These are phyloP conservation scores for Thrips palmi DNA, from an alignment of 1,140 invertebrate genomes.

Conservation along the genomic window DNA sequence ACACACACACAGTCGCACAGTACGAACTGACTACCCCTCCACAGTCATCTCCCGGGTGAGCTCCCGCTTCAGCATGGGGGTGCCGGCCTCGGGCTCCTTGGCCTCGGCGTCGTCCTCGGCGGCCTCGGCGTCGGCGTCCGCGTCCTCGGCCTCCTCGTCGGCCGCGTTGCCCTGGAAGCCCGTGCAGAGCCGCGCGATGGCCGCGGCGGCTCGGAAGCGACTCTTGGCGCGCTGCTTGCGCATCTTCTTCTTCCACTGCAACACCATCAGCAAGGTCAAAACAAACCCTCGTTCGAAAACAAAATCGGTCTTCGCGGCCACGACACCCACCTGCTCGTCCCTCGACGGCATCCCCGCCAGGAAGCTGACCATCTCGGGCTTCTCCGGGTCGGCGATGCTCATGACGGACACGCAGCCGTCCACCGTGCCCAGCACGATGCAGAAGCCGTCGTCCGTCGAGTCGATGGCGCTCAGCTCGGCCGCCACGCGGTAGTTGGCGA, in stretches of 20 bases:
- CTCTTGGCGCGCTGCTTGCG: constrained; percentile 42
- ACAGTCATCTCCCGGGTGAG: too few species aligned
- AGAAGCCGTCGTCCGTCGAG: constrained; percentile 61
- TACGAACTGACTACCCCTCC: too few species aligned
- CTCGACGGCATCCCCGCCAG: constrained; percentile 46
- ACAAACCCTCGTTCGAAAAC: constrained; percentile 2
- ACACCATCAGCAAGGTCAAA: constrained; percentile 14
- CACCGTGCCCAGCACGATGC: constrained; percentile 72
- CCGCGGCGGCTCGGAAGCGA: constrained; percentile 43
- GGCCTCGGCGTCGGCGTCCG: too few species aligned
- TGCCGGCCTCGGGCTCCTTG: too few species aligned
- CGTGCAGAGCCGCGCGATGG: constrained; percentile 26
- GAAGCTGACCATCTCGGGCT: constrained; percentile 41
- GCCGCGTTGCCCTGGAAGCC: too few species aligned
- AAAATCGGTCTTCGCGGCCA: constrained; percentile 6
- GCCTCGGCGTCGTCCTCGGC: too few species aligned
- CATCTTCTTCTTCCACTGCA: constrained; percentile 48
- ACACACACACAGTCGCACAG: too few species aligned
- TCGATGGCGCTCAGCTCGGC: constrained; percentile 77
- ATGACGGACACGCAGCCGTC: constrained; percentile 88
- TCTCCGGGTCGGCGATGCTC: constrained; percentile 65
- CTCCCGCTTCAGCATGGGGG: too few species aligned
- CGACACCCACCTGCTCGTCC: constrained; percentile 37
- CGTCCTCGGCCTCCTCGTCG: too few species aligned
- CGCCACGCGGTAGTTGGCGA: constrained; percentile 83